phyloP scores from a whole-genome alignment of 2,888 invertebrate genomes.

The Eueremaeus valkanovi region DNA sequence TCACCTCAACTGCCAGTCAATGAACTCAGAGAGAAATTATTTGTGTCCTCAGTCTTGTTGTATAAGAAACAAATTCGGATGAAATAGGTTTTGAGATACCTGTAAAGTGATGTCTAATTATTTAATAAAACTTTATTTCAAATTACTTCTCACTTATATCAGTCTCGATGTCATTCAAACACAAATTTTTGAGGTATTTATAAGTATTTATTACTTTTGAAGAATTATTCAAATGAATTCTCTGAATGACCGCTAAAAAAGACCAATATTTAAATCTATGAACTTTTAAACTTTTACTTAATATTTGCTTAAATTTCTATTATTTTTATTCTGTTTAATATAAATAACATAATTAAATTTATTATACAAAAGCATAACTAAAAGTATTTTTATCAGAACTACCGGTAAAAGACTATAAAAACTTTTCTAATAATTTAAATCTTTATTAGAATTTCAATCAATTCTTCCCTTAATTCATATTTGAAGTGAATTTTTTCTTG shows the following conservation, averaged over 20 bases:
- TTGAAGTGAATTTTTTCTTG: too few relatives aligned
- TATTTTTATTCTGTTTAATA: neutral
- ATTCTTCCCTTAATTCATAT: too few relatives aligned
- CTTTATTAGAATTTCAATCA: too few relatives aligned
- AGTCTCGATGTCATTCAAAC: neutral
- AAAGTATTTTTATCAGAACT: neutral
- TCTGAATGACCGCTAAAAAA: too few relatives aligned
- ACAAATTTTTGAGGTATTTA: slow-evolving; percentile 2
- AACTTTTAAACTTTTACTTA: neutral
- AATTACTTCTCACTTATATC: neutral
- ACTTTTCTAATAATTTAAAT: too few relatives aligned
- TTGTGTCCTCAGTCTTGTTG: neutral
- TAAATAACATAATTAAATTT: neutral
- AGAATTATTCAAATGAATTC: neutral
- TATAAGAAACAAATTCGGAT: neutral
- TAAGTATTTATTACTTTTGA: neutral
- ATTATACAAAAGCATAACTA: neutral
- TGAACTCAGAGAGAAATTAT: slow-evolving; percentile 19
- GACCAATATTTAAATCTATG: neutral
- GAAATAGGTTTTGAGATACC: neutral
- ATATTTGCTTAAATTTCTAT: neutral
- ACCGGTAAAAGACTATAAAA: too few relatives aligned
- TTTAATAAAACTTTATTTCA: neutral
- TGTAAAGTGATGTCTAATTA: neutral
- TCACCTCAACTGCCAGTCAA: slow-evolving; percentile 17